Conservation (phyloP, 2,888 invertebrate genomes). For the Agriopis aurantiaria region DNA sequence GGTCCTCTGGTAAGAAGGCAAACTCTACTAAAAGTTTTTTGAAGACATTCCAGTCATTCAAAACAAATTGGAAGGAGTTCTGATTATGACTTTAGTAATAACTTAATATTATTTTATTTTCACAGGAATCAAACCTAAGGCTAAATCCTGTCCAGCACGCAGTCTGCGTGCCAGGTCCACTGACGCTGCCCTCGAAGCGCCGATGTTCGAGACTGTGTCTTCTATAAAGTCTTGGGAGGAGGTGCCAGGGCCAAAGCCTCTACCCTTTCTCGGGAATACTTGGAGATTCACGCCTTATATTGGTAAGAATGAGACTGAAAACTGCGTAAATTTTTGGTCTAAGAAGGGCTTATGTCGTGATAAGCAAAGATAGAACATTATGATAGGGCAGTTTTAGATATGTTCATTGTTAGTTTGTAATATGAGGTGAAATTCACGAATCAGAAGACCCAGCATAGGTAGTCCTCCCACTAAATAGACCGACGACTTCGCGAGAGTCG, state of each 20-base stretch:
- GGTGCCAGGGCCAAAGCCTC: slow-evolving; percentile 87
- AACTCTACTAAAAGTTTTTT: too few species aligned
- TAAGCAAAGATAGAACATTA: too few species aligned
- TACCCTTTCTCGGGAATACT: slow-evolving; percentile 87
- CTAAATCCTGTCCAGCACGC: slow-evolving; percentile 63
- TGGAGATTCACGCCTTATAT: slow-evolving; percentile 88
- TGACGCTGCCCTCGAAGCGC: slow-evolving; percentile 67
- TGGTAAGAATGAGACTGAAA: slow-evolving; percentile 69
- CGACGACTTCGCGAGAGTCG: too few species aligned
- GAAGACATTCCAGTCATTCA: too few species aligned
- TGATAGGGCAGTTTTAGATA: too few species aligned
- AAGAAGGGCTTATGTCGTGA: neutral
- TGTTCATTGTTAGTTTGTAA: too few species aligned
- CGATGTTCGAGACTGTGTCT: slow-evolving; percentile 65
- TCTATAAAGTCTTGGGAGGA: slow-evolving; percentile 81
- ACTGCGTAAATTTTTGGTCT: neutral
- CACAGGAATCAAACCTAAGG: slow-evolving; percentile 52
- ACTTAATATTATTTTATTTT: neutral
- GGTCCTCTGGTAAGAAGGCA: too few species aligned
- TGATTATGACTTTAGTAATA: too few species aligned
- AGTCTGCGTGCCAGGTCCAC: slow-evolving; percentile 73
- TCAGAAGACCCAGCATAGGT: too few species aligned
- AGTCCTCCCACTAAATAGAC: too few species aligned
- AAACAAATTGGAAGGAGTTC: too few species aligned
- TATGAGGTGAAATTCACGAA: too few species aligned